Evolutionary conservation across 2,113 vertebrate species (phyloP), one percentile per base, ranked within the genome.

Genomic region (Etheostoma spectabile): DNA sequence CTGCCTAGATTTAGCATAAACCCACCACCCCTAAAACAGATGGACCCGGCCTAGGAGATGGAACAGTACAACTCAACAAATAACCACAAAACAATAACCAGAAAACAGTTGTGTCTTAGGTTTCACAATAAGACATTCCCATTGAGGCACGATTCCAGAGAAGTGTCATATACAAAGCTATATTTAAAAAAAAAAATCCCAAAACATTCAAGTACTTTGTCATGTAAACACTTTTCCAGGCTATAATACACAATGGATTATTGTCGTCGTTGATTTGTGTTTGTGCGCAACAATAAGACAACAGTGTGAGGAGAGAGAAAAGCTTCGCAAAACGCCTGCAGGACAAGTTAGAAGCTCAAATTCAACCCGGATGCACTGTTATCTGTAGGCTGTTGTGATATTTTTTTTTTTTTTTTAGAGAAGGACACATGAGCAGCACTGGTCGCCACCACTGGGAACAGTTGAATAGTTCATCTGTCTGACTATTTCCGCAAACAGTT

Each of bases 401-500:
- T n/a, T n/a, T 3, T 6, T 72, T 10, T 7, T 8, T 4, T 15
- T 55, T 57, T 24, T 85, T 91, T 86, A 94, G 71, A 94, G 90
- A 79, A 94, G 77, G 61, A 91, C 89, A 51, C 93, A 94, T 3
- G 93, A 93, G 46, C 97, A 99, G 92, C 97, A 98, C 89, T 96
- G 96, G 87, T 95, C 94, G 42, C 96, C 96, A 61, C 96, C 96
- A 74, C 96, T 96, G 90, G 97, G 97, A 89, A 97, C 96, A 55
- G 96, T 93, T n/a, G 97, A 95, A 75, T 97, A 98, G 96, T 98
- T 99, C 97, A 99, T 99, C 95, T 99, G 97, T 93, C 97, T 78
- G 83, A 99, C 97, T 74, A 99, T 99, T 88, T 99, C 97, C 6
- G 97, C 97, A 82, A 99, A 98, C 61, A 99, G 96, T 93, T 99